Evolutionary conservation across 2,797 vertebrate species (phyloP).

Genomic region (Clarias laeviceps): DNA sequence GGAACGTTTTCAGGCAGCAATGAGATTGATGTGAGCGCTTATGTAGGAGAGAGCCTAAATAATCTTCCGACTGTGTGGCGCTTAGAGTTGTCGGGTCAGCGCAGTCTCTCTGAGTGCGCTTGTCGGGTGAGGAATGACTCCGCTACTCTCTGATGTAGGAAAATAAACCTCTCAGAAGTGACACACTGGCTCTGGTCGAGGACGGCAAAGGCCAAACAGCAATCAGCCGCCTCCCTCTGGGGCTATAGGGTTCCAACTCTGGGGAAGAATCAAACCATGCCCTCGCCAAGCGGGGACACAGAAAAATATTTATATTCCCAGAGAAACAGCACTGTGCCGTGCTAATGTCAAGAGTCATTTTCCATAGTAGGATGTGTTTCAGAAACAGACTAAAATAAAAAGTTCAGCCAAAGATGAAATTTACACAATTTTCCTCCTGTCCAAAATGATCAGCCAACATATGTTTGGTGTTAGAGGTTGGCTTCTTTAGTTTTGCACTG

Average conservation of each 20-base stretch:
- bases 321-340: conserved; percentile 47
- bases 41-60: conserved; percentile 41
- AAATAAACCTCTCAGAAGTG: conserved; percentile 66
- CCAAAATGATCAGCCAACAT: conserved; percentile 4
- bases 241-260: conserved; percentile 65
- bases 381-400: conserved; percentile 11
- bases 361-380: conserved; percentile 35
- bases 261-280: conserved; percentile 47
- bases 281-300: conserved; percentile 21
- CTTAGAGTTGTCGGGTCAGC: conserved; percentile 41
- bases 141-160: conserved; percentile 63
- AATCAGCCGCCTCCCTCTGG: conserved; percentile 71
- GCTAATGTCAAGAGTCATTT: conserved; percentile 49
- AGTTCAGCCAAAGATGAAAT: conserved; percentile 23
- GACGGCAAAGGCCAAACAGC: conserved; percentile 77
- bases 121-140: conserved; percentile 66
- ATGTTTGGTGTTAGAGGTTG: conserved; percentile 4
- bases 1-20: conserved; percentile 10
- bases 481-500: neutral
- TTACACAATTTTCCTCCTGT: neutral
- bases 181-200: conserved; percentile 71
- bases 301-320: conserved; percentile 56
- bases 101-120: conserved; percentile 59
- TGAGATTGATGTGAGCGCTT: conserved; percentile 36
- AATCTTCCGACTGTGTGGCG: conserved; percentile 39